Base-by-base conservation (phyloP, 2,113 vertebrate genomes). In the Lagopus muta region DNA sequence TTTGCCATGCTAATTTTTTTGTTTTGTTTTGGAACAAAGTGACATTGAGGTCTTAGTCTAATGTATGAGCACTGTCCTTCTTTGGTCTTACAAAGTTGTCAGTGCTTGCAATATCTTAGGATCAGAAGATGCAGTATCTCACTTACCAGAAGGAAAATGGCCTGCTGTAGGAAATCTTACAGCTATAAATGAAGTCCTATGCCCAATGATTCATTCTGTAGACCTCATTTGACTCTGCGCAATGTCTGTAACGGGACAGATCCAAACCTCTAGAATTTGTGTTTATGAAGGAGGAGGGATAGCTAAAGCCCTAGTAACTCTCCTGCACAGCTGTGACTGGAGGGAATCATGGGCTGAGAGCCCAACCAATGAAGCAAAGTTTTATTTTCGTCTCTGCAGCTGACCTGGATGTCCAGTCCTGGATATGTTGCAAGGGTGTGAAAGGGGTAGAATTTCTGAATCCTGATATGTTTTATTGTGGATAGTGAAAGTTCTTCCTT, bases 391-490 rank as follows among this genome's bases (percentile, higher is more conserved):
- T 97, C 95, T 79, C 36, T 84, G 92, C 96, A 97, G 96, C 96
- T 97, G 96, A 96, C 93, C 91, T 96, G 96, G 82, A 96, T 97
- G 93, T 94, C 93, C 93, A 97, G 91, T 93, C 86, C 94, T 91
- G 90, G 45, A 25, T 84, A 91, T 92, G 86, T 73, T 60, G 90
- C 88, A 97, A 96, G 96, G 92, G 90, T 93, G 92, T 96, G 92
- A 94, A 92, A 90, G 62, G 96, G 90, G 89, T 97, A 93, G 95
- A 90, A 95, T 96, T 97, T 96, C 96, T 95, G 95, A 91, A 65
- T 84, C 81, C 73, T 73, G 50, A 93, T 94, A 77, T 92, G 73
- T 58, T 94, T 94, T 86, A 88, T 82, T 82, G 88, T 11, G 73
- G 92, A 88, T 84, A 45, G 57, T 66, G 82, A 84, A 91, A 91